Evolutionary conservation across 1,140 invertebrate genomes (phyloP), one percentile per base, ranked within the genome.

Genomic region (Colletes gigas): DNA sequence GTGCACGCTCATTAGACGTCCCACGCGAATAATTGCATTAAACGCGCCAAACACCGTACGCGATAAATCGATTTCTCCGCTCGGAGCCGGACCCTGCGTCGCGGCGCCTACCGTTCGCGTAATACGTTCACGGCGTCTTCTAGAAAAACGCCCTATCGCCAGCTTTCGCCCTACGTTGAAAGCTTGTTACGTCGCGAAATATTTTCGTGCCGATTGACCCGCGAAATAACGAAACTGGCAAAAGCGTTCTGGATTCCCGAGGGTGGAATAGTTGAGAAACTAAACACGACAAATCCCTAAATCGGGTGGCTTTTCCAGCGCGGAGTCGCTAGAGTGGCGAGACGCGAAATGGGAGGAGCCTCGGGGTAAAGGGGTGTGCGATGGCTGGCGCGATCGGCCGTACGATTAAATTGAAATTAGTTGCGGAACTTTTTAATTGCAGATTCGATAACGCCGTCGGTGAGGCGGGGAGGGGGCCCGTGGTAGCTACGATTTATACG

Each of bases 341-440:
- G 71, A 60, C 50, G 54, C 39, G 55, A 14, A 77, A 47, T 10
- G 57, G 52, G 63, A 21, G 52, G 39, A 62, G 50, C 8, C 1
- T 15, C 59, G 41, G 63, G 63, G 63, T 12, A 60, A 67, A 62
- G 6, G 63, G 74, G 55, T 55, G 66, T 54, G 74, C 80, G 82
- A 85, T 88, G 80, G 78, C 71, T 30, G 82, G 63, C 75, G 78
- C 78, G 73, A 84, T 68, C 78, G 71, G 72, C 83, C 30, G 70
- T 84, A 86, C 85, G 87, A 91, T 91, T 90, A 91, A 92, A 92
- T 91, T 91, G 88, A 92, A 92, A 92, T 92, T 92, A 92, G 88
- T 91, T 90, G 88, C 74, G 76, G 79, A 92, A 92, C 89, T 92
- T 92, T 92, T 91, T 92, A 92, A 92, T 92, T 92, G 90, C 89